phyloP scores from a whole-genome alignment of 2,797 vertebrate genomes.

The Neostethus bicornis region DNA sequence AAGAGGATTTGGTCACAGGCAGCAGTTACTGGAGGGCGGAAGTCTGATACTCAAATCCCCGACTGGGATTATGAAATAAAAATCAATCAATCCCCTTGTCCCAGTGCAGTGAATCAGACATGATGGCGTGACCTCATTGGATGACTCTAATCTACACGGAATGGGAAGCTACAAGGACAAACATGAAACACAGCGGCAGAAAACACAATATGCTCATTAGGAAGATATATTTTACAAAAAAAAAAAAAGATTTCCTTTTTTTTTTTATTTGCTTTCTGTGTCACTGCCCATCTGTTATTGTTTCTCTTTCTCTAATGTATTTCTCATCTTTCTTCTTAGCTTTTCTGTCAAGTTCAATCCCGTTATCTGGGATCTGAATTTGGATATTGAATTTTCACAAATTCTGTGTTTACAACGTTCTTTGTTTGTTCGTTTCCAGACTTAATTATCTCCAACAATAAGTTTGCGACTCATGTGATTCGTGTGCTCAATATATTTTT shows the following conservation, averaged over 20 bases:
- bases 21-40: constrained; percentile 53
- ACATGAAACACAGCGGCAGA: constrained; percentile 30
- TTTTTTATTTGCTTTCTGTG: constrained; percentile 10
- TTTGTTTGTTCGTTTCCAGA: neutral
- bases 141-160: constrained; percentile 67
- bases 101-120: constrained; percentile 51
- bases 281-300: constrained; percentile 18
- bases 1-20: constrained; percentile 57
- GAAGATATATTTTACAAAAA: constrained; percentile 42
- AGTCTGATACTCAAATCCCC: constrained; percentile 57
- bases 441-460: neutral
- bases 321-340: neutral
- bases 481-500: too few relatives aligned
- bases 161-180: constrained; percentile 63
- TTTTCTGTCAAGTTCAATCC: constrained; percentile 6
- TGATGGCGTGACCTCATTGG: constrained; percentile 61
- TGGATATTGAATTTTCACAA: constrained; percentile 12
- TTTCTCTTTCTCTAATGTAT: neutral
- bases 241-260: constrained; percentile 41
- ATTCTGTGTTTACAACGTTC: too few relatives aligned
- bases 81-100: constrained; percentile 76
- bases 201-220: constrained; percentile 53
- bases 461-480: too few relatives aligned
- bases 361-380: constrained; percentile 9
- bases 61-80: constrained; percentile 75